These are phyloP conservation scores for Gadopsis marmoratus DNA, from an alignment of 2,797 vertebrate genomes.

Conservation along the genomic window DNA sequence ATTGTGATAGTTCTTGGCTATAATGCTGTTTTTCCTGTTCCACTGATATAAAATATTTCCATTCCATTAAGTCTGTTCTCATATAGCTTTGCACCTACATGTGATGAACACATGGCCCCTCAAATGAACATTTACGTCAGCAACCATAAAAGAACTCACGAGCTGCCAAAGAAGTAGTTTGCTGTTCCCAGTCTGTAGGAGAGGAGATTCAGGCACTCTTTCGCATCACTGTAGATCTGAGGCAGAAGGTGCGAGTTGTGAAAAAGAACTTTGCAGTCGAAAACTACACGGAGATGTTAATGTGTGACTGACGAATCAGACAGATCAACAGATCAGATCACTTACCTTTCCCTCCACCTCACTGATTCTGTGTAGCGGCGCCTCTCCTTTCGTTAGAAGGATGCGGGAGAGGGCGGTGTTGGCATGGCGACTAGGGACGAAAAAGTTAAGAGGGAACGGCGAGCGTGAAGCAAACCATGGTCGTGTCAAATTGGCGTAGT, in stretches of 20 bases:
- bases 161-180: slow-evolving; percentile 95
- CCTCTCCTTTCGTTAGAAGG: slow-evolving; percentile 91
- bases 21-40: background rate
- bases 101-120: background rate
- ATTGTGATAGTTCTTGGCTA: background rate
- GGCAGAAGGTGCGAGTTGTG: slow-evolving; percentile 4
- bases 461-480: slow-evolving; percentile 97
- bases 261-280: background rate
- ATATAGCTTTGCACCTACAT: background rate
- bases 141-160: slow-evolving; percentile 84
- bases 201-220: slow-evolving; percentile 97
- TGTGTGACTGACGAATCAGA: background rate
- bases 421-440: slow-evolving; percentile 90
- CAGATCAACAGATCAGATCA: background rate
- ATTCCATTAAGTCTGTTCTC: background rate
- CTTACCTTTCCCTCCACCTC: slow-evolving; percentile 96
- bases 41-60: background rate
- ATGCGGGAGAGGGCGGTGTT: slow-evolving; percentile 91
- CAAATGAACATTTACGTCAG: background rate
- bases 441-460: slow-evolving; percentile 93
- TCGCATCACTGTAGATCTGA: slow-evolving; percentile 98
- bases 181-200: slow-evolving; percentile 93
- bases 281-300: background rate
- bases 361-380: slow-evolving; percentile 88
- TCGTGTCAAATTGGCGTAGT: slow-evolving; percentile 93